phyloP scores from a whole-genome alignment of 1,140 invertebrate species.

The Atta texana region DNA sequence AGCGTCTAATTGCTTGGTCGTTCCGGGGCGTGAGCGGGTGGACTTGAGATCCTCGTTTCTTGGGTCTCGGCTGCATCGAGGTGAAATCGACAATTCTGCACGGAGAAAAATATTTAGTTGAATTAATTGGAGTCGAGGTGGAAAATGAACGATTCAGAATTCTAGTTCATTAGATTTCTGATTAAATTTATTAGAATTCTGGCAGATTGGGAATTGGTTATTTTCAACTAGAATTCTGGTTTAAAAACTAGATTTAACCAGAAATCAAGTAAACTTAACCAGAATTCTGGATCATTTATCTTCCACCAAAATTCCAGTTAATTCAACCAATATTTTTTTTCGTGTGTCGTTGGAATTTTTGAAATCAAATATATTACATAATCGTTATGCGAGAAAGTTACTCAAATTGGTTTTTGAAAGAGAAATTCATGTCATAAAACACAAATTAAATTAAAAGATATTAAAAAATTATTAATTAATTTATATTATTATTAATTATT shows the following conservation, averaged over 20 bases:
- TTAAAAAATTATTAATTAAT: neutral
- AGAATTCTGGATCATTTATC: too few relatives aligned
- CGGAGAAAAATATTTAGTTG: too few relatives aligned
- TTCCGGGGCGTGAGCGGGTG: constrained; percentile 66
- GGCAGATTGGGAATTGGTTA: too few relatives aligned
- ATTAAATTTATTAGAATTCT: too few relatives aligned
- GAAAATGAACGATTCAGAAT: too few relatives aligned
- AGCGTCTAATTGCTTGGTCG: constrained; percentile 75
- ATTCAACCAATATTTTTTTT: too few relatives aligned
- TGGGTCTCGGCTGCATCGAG: neutral
- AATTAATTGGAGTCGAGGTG: too few relatives aligned
- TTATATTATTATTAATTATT: neutral
- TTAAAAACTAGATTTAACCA: too few relatives aligned
- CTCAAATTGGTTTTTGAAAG: neutral
- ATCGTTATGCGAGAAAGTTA: neutral
- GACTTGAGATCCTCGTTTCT: neutral
- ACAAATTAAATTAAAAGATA: neutral
- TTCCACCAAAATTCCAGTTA: too few relatives aligned
- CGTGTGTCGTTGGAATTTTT: neutral
- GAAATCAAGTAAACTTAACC: too few relatives aligned
- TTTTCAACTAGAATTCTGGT: too few relatives aligned
- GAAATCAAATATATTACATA: neutral
- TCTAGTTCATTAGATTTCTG: too few relatives aligned
- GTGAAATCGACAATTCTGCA: neutral
- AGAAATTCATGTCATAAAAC: neutral